Percentiles rank a stretch among this genome's conserved stretches.
Conservation (phyloP, 2,797 vertebrate genomes). For the Crenuchus spilurus region DNA sequence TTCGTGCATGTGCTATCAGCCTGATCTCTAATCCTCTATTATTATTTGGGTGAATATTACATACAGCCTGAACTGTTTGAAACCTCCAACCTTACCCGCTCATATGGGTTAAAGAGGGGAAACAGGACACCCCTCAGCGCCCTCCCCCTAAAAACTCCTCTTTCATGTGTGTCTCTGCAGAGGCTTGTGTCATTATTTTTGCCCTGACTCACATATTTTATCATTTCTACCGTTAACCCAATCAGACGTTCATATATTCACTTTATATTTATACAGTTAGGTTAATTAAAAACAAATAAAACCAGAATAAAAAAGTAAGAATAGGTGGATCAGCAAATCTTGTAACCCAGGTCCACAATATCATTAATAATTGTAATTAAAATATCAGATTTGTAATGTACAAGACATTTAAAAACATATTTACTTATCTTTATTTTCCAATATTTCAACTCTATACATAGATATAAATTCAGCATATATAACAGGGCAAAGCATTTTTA, state of each 20-base stretch:
- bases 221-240: too few relatives aligned
- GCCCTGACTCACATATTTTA: too few relatives aligned
- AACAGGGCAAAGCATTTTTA: background rate
- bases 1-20: background rate
- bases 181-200: background rate
- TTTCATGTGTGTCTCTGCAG: background rate
- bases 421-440: background rate
- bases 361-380: background rate
- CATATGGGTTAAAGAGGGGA: slow-evolving; percentile 43
- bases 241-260: too few relatives aligned
- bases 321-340: background rate
- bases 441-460: background rate
- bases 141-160: background rate
- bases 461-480: background rate
- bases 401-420: background rate
- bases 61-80: slow-evolving; percentile 73
- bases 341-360: background rate
- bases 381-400: background rate
- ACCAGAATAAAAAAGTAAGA: background rate
- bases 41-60: slow-evolving; percentile 53
- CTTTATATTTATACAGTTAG: background rate
- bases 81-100: slow-evolving; percentile 68
- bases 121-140: slow-evolving; percentile 43
- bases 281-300: background rate
- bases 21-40: background rate